Percentiles rank a stretch among this genome's conserved stretches.
phyloP scores from a whole-genome alignment of 1,140 invertebrate species.

The Ips nitidus region DNA sequence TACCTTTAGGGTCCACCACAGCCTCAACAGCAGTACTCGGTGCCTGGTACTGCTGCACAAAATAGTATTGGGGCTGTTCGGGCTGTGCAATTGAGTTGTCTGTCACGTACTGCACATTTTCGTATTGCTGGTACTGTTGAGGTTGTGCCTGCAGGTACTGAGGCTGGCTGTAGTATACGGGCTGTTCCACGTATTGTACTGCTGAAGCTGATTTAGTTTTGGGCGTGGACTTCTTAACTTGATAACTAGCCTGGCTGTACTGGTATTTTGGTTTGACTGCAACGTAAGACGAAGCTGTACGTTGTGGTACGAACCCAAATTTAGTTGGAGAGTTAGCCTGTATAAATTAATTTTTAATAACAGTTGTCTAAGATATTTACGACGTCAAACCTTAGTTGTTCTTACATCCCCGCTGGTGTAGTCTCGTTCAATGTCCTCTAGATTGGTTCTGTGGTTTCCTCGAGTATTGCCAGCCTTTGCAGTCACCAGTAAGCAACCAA shows the following conservation, averaged over 20 bases:
- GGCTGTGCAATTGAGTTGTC: slow-evolving; percentile 40
- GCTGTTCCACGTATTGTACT: background rate
- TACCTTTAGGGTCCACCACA: slow-evolving; percentile 45
- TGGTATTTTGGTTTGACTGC: slow-evolving; percentile 36
- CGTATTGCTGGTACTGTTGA: slow-evolving; percentile 35
- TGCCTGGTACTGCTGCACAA: slow-evolving; percentile 41
- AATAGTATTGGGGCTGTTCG: slow-evolving; percentile 40
- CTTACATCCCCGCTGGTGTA: slow-evolving; percentile 22
- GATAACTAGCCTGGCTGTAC: slow-evolving; percentile 33
- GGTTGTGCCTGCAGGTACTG: slow-evolving; percentile 6
- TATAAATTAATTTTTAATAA: slow-evolving; percentile 4
- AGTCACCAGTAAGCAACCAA: slow-evolving; percentile 14
- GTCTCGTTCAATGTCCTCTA: slow-evolving; percentile 45
- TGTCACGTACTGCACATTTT: slow-evolving; percentile 41
- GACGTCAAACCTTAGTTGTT: background rate
- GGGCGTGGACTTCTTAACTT: slow-evolving; percentile 11
- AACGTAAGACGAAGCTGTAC: slow-evolving; percentile 40
- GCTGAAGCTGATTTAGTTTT: background rate
- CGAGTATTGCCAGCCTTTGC: slow-evolving; percentile 18
- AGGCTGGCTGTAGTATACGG: slow-evolving; percentile 7
- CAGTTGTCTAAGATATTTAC: slow-evolving; percentile 4
- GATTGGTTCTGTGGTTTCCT: slow-evolving; percentile 39
- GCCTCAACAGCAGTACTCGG: slow-evolving; percentile 41
- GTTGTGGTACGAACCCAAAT: slow-evolving; percentile 41
- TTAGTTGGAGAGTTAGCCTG: slow-evolving; percentile 37